These are phyloP conservation scores for Pollenia amentaria DNA, from an alignment of 2,888 invertebrate species.

Conservation along the genomic window DNA sequence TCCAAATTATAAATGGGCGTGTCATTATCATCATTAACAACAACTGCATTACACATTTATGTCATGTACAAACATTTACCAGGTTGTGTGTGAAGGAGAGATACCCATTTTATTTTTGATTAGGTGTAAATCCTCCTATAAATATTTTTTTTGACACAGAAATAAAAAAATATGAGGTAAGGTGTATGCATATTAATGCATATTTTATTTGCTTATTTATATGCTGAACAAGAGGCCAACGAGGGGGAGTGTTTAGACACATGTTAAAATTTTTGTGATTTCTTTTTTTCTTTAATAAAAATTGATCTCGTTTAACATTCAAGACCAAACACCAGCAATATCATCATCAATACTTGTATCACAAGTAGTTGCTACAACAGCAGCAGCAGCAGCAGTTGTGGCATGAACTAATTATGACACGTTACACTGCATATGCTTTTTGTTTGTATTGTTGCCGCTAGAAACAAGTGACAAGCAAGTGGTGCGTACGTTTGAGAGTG, in stretches of 20 bases:
- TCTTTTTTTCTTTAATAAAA: not conserved
- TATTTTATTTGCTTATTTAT: conserved; percentile 9
- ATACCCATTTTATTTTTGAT: conserved; percentile 49
- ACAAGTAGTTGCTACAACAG: not conserved
- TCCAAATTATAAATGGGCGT: conserved; percentile 60
- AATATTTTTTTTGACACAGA: conserved; percentile 9
- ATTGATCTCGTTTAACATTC: conserved; percentile 33
- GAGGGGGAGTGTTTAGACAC: conserved; percentile 59
- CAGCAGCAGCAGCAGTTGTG: conserved; percentile 51
- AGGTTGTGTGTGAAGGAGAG: not conserved
- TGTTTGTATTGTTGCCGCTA: conserved; percentile 23
- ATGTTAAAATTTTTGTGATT: conserved; percentile 61
- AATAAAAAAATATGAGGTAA: conserved; percentile 3
- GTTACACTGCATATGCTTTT: conserved; percentile 68
- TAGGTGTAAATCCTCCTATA: conserved; percentile 60
- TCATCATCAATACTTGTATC: not conserved
- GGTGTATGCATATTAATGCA: conserved; percentile 2
- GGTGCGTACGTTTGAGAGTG: not conserved
- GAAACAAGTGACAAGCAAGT: conserved; percentile 54
- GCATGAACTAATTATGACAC: conserved; percentile 68
- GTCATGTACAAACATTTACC: conserved; percentile 40
- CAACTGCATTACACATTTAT: conserved; percentile 49
- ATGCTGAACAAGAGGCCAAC: not conserved
- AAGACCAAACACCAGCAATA: not conserved
- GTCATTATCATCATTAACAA: conserved; percentile 47